Percentiles rank a stretch among this genome's conserved stretches.
Evolutionary conservation across 1,140 invertebrate genomes (phyloP).

Genomic region (Bombus pyrosoma): DNA sequence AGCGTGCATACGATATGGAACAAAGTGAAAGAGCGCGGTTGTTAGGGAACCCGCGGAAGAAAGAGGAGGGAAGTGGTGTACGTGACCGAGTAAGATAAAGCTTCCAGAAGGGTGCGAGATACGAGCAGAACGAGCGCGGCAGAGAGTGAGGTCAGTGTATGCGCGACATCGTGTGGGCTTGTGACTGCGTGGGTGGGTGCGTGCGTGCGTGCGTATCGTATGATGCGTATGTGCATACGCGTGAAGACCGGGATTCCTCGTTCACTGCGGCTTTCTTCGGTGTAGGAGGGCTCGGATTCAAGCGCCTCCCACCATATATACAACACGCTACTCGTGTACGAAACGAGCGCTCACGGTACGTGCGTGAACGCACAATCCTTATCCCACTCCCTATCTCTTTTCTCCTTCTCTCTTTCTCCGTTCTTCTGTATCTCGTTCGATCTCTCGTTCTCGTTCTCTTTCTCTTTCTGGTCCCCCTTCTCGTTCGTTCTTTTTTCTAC

Average conservation of each 20-base stretch:
- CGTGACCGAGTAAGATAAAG: conserved; percentile 63
- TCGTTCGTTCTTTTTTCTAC: not conserved
- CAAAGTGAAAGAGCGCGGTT: not conserved
- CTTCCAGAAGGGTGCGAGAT: conserved; percentile 50
- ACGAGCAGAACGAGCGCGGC: conserved; percentile 25
- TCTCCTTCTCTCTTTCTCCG: not conserved
- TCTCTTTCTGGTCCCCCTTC: not conserved
- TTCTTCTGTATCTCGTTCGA: too few species aligned
- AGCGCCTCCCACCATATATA: conserved; percentile 45
- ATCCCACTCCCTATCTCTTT: not conserved
- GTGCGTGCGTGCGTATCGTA: conserved; percentile 5
- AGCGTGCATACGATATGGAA: conserved; percentile 13
- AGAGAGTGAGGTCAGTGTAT: conserved; percentile 16
- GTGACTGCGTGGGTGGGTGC: conserved; percentile 1
- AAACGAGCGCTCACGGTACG: conserved; percentile 31
- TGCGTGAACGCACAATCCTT: conserved; percentile 27
- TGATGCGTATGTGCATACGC: conserved; percentile 11
- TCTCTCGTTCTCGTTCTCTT: not conserved
- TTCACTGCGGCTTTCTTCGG: conserved; percentile 20
- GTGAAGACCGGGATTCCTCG: not conserved
- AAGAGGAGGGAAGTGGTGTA: conserved; percentile 19
- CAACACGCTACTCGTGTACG: conserved; percentile 5
- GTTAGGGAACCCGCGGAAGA: conserved; percentile 21
- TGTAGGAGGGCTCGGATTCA: conserved; percentile 50
- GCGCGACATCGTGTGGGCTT: not conserved